phyloP scores from a whole-genome alignment of 2,113 vertebrate genomes.

The Plecotus auritus region DNA sequence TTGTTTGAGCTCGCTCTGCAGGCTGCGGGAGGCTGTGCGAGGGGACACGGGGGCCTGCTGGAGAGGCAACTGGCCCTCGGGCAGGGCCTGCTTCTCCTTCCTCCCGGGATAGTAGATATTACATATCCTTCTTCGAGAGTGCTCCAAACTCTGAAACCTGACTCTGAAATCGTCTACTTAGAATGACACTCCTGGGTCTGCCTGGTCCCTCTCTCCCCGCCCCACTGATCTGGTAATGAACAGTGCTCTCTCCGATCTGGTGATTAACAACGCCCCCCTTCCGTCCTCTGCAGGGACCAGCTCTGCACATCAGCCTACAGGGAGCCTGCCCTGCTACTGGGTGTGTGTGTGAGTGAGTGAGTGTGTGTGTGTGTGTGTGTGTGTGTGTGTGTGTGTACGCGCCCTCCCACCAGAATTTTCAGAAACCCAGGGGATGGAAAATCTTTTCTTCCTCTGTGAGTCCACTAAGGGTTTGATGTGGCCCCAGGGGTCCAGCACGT shows the following conservation, averaged over 20 bases:
- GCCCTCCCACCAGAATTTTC: conserved; percentile 17
- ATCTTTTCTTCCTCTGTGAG: neutral
- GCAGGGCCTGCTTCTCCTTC: conserved; percentile 86
- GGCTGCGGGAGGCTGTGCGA: conserved; percentile 98
- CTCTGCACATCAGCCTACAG: neutral
- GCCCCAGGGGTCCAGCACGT: neutral
- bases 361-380: too few species aligned
- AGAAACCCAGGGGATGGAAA: neutral
- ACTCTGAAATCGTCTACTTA: conserved; percentile 69
- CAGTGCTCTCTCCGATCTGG: neutral
- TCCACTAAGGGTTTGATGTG: neutral
- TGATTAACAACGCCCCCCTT: conserved; percentile 15
- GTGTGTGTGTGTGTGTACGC: neutral
- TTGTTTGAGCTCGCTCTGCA: conserved; percentile 94
- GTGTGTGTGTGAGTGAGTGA: too few species aligned
- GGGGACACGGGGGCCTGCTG: conserved; percentile 97
- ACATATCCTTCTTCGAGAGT: conserved; percentile 63
- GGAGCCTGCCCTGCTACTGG: neutral
- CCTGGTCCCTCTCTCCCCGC: neutral
- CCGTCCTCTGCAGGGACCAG: neutral
- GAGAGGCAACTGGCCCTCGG: conserved; percentile 91
- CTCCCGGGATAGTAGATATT: neutral
- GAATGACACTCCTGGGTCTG: conserved; percentile 20
- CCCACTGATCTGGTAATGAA: conserved; percentile 51
- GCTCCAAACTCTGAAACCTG: conserved; percentile 70